Conservation (phyloP, 2,113 vertebrate species). For the Rhadina sibilatrix region DNA sequence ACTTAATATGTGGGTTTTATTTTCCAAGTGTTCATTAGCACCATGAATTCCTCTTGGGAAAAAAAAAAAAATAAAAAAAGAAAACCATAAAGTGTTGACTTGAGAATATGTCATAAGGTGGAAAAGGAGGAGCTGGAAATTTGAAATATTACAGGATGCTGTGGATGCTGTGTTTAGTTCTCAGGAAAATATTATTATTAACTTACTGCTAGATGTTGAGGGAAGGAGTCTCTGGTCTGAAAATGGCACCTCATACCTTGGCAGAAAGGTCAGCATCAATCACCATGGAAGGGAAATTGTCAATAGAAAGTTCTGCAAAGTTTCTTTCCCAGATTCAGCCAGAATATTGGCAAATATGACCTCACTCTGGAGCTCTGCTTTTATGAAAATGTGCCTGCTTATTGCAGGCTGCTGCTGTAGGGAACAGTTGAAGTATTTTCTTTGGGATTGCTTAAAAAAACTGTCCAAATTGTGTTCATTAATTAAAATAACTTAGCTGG, state of each 20-base stretch:
- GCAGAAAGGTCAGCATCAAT: slow-evolving; percentile 22
- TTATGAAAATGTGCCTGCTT: background rate
- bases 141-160: background rate
- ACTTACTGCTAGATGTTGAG: background rate
- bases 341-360: background rate
- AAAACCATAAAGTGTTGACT: background rate
- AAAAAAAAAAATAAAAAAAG: background rate
- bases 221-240: background rate
- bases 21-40: background rate
- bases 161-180: background rate
- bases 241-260: background rate
- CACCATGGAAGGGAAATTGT: background rate
- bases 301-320: background rate
- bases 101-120: background rate
- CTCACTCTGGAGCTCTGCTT: background rate
- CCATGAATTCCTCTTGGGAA: background rate
- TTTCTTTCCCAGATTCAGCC: background rate
- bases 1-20: background rate
- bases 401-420: background rate
- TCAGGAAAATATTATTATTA: background rate
- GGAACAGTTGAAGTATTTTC: background rate
- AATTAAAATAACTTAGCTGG: background rate
- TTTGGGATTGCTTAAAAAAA: background rate
- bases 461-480: background rate
- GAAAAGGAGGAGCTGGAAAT: background rate